Percentiles rank a stretch among this genome's conserved stretches.
phyloP scores from a whole-genome alignment of 2,888 invertebrate species.

The Agrochola lota region DNA sequence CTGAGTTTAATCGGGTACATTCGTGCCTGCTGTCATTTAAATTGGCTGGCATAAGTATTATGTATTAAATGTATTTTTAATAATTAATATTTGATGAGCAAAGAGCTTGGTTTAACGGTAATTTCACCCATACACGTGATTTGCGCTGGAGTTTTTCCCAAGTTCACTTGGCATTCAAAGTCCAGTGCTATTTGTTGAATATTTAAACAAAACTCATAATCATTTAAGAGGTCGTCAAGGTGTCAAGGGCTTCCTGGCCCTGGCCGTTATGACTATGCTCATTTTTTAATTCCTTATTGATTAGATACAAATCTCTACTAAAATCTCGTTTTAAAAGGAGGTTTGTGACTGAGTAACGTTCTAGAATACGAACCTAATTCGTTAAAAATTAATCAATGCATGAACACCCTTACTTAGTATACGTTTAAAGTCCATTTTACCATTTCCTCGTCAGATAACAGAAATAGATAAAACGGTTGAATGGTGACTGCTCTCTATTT shows the following conservation, averaged over 20 bases:
- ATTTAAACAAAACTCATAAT: not conserved
- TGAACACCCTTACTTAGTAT: not conserved
- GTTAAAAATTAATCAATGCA: constrained; percentile 9
- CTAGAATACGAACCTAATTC: not conserved
- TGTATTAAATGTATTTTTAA: not conserved
- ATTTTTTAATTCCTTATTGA: not conserved
- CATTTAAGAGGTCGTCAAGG: not conserved
- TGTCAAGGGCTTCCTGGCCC: constrained; percentile 1
- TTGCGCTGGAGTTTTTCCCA: not conserved
- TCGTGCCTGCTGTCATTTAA: not conserved
- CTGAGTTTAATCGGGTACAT: not conserved
- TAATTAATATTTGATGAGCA: constrained; percentile 19
- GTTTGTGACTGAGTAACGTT: not conserved
- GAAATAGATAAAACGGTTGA: constrained; percentile 26
- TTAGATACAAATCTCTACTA: constrained; percentile 7
- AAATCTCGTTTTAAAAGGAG: not conserved
- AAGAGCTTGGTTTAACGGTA: constrained; percentile 3
- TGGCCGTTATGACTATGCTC: not conserved
- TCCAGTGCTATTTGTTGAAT: constrained; percentile 5
- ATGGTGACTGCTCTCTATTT: constrained; percentile 31
- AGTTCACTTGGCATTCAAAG: constrained; percentile 13
- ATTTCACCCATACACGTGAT: not conserved
- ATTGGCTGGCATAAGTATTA: not conserved
- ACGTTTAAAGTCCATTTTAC: constrained; percentile 36
- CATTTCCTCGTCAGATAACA: constrained; percentile 44